These are phyloP conservation scores for Psophia crepitans DNA, from an alignment of 2,113 vertebrate genomes.

Conservation along the genomic window DNA sequence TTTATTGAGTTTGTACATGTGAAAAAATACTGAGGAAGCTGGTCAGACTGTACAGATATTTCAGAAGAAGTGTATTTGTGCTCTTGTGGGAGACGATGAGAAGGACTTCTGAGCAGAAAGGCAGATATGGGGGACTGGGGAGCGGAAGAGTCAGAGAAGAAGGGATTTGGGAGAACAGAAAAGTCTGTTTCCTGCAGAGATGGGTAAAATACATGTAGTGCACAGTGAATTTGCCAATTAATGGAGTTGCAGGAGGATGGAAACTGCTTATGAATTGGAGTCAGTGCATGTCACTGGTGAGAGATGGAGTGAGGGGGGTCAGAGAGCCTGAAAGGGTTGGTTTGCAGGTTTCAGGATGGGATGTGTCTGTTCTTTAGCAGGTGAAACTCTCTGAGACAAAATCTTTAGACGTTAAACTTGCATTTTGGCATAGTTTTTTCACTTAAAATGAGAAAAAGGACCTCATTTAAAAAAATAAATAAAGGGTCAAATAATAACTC, in stretches of 20 bases:
- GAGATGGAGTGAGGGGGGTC: background rate
- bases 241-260: background rate
- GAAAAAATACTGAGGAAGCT: background rate
- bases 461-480: background rate
- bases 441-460: background rate
- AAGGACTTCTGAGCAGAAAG: background rate
- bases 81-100: background rate
- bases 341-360: background rate
- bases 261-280: background rate
- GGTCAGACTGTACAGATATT: background rate
- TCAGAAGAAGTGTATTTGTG: background rate
- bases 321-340: background rate
- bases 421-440: background rate
- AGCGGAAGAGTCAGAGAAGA: background rate
- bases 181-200: background rate
- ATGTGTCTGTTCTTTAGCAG: background rate
- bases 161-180: background rate
- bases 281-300: background rate
- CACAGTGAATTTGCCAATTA: background rate
- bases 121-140: background rate
- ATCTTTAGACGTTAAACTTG: background rate
- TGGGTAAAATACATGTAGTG: background rate
- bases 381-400: background rate
- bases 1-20: constrained; percentile 8
- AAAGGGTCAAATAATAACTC: background rate